Evolutionary conservation across 1,140 invertebrate species (phyloP), one percentile per base, ranked within the genome.

Genomic region (Ylistrum balloti): DNA sequence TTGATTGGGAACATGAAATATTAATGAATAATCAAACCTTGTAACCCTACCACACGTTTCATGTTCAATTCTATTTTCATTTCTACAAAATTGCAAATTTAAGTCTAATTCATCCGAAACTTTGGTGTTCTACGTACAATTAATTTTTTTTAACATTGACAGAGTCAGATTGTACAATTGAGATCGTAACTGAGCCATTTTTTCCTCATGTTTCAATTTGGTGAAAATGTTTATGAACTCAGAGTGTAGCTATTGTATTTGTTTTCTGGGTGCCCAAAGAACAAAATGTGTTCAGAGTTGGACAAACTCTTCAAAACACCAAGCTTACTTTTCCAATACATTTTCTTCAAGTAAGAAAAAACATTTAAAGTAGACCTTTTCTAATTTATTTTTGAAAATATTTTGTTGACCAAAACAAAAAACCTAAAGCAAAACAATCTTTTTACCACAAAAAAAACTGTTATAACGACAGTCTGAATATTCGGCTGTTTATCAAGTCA

Each of bases 41-140:
- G 56, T 74, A 74, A 74, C 56, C 13, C 56, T 74, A 74, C 56
- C 0, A 3, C 56, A 74, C 56, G 5, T 28, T 74, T 74, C 56
- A 74, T 74, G 56, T 74, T n/a, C 56, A 11, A 74, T 74, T 74
- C 56, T 74, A 74, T n/a, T 74, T 28, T 28, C n/a, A 74, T 74
- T 74, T 28, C 22, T 74, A 28, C 56, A 74, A 74, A 74, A 74
- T 74, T n/a, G n/a, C 56, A 74, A 74, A 74, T 74, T 74, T 74
- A n/a, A 74, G 56, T 74, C n/a, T n/a, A 74, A 74, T 74, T 22
- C 56, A 74, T 74, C 0, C 56, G 5, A n/a, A 74, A n/a, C 56
- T n/a, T 0, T 2, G n/a, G 56, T 74, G 56, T 28, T 56, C 15
- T 56, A 56, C 22, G 28, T 74, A 74, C 22, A 15, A n/a, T n/a